Conservation (phyloP, 1,140 invertebrate genomes). For the Phymastichus coffea region DNA sequence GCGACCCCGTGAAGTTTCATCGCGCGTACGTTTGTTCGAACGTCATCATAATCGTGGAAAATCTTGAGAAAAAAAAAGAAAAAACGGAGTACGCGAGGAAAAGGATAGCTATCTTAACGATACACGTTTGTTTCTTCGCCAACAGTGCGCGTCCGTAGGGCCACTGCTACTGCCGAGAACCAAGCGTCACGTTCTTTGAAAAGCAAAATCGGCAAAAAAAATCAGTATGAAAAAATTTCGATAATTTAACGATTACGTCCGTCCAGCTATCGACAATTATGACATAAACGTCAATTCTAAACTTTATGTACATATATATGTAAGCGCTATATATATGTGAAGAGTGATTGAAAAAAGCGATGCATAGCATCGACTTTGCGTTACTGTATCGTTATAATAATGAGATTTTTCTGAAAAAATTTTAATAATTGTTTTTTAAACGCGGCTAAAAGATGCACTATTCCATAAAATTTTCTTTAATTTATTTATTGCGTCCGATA, state of each 20-base stretch:
- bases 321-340: neutral
- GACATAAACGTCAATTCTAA: constrained; percentile 16
- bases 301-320: constrained; percentile 11
- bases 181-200: too few relatives aligned
- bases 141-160: too few relatives aligned
- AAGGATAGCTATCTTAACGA: too few relatives aligned
- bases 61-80: too few relatives aligned
- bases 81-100: too few relatives aligned
- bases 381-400: neutral
- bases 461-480: neutral
- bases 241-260: neutral
- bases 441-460: neutral
- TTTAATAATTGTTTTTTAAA: neutral
- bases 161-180: too few relatives aligned
- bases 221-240: too few relatives aligned
- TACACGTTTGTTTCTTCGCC: too few relatives aligned
- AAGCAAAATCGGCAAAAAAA: too few relatives aligned
- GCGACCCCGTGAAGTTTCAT: too few relatives aligned
- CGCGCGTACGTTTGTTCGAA: too few relatives aligned
- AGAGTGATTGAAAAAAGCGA: constrained; percentile 13
- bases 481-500: neutral
- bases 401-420: neutral
- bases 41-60: too few relatives aligned
- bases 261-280: constrained; percentile 12
- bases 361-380: constrained; percentile 2